Evolutionary conservation across 2,888 invertebrate genomes (phyloP).

Genomic region (Phania funesta): DNA sequence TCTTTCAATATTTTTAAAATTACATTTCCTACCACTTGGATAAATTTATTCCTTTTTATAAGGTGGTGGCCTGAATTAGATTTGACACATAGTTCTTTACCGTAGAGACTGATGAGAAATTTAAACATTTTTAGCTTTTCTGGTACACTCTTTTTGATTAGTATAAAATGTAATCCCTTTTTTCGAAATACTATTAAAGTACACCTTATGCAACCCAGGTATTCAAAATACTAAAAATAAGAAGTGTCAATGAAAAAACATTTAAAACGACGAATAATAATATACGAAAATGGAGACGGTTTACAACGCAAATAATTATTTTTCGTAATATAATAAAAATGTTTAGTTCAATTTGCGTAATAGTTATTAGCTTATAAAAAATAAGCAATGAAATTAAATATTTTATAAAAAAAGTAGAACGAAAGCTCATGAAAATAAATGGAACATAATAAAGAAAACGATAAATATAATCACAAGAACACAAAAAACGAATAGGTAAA

Average conservation of each 20-base stretch:
- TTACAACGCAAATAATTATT: constrained; percentile 73
- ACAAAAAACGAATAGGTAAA: constrained; percentile 63
- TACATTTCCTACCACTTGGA: no score
- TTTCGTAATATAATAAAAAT: constrained; percentile 72
- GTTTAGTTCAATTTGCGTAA: constrained; percentile 71
- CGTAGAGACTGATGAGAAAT: no score
- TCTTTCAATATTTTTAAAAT: no score
- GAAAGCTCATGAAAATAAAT: constrained; percentile 33
- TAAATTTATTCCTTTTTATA: no score
- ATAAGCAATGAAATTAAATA: constrained; percentile 17
- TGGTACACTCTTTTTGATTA: no score
- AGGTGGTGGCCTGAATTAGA: no score
- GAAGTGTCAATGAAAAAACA: constrained; percentile 49
- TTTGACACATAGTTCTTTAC: no score
- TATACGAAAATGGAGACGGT: constrained; percentile 58
- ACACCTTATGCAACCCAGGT: background rate
- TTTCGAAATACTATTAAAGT: background rate
- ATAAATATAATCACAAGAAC: constrained; percentile 55
- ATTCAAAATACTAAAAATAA: background rate
- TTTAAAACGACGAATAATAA: constrained; percentile 40
- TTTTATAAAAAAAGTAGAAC: constrained; percentile 22
- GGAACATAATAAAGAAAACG: constrained; percentile 26
- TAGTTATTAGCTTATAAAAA: constrained; percentile 70
- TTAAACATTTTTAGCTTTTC: no score
- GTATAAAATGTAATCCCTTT: no score